Conservation (phyloP, 2,797 vertebrate species). For the Clarias platycephalus region DNA sequence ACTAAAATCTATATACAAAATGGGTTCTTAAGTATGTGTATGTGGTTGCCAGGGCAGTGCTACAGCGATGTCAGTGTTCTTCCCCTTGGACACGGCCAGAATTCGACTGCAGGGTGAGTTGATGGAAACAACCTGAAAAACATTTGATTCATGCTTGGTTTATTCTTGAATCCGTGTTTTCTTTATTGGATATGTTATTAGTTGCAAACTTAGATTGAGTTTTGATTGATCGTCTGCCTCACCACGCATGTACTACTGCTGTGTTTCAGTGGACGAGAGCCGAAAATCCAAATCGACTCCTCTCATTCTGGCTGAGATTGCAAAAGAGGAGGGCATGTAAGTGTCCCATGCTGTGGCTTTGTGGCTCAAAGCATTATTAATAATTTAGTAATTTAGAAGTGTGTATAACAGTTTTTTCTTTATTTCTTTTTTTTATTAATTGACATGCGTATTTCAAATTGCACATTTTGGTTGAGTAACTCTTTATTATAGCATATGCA, state of each 20-base stretch:
- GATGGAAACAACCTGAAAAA: background rate
- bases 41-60: slow-evolving; percentile 71
- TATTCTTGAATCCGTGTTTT: background rate
- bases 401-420: no score
- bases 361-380: background rate
- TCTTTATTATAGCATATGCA: no score
- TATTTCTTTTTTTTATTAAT: no score
- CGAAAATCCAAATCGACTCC: slow-evolving; percentile 75
- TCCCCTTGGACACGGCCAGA: slow-evolving; percentile 80
- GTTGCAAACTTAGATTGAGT: background rate
- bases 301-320: slow-evolving; percentile 77
- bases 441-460: no score
- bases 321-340: slow-evolving; percentile 81
- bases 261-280: slow-evolving; percentile 76
- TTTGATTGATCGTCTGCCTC: background rate
- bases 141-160: background rate
- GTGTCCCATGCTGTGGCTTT: slow-evolving; percentile 45
- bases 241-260: background rate
- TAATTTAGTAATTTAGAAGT: no score
- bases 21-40: background rate
- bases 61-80: slow-evolving; percentile 80
- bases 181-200: background rate
- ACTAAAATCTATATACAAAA: background rate
- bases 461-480: no score
- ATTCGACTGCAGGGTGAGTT: slow-evolving; percentile 80